These are phyloP conservation scores for Drosophila chauvacae DNA, from an alignment of 1,140 invertebrate species.

Conservation along the genomic window DNA sequence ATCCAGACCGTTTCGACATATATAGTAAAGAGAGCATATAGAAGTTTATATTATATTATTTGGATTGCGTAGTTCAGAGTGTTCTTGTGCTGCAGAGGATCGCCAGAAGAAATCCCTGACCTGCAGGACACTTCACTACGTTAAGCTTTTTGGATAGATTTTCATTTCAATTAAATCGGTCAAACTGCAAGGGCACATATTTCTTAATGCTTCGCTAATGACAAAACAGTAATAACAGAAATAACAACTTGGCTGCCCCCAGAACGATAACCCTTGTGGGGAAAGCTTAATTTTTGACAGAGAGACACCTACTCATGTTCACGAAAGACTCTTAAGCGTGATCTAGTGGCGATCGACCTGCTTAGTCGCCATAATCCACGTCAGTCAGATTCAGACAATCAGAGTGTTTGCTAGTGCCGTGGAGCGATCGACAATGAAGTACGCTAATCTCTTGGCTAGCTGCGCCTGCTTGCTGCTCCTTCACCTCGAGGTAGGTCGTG, in stretches of 20 bases:
- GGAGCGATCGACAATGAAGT: slow-evolving; percentile 17
- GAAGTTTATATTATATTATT: too few species aligned
- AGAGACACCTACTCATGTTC: neutral
- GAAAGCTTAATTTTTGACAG: neutral
- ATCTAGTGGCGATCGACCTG: neutral
- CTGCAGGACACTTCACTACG: too few species aligned
- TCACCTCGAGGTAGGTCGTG: slow-evolving; percentile 32
- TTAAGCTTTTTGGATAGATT: too few species aligned
- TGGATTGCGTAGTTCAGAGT: too few species aligned
- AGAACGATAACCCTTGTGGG: slow-evolving; percentile 10
- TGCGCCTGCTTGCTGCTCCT: slow-evolving; percentile 44
- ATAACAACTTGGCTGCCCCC: neutral
- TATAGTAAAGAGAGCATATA: too few species aligned
- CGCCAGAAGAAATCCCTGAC: too few species aligned
- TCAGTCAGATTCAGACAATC: slow-evolving; percentile 17
- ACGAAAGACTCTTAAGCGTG: neutral
- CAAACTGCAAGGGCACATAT: neutral
- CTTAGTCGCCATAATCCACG: neutral
- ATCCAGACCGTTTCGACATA: too few species aligned
- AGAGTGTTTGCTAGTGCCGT: slow-evolving; percentile 7
- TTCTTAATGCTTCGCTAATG: neutral
- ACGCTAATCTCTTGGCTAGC: slow-evolving; percentile 4
- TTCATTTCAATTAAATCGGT: too few species aligned
- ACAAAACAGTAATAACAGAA: too few species aligned
- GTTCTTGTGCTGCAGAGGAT: too few species aligned